Evolutionary conservation across 2,113 vertebrate genomes (phyloP).

Genomic region (Danionella cerebrum): DNA sequence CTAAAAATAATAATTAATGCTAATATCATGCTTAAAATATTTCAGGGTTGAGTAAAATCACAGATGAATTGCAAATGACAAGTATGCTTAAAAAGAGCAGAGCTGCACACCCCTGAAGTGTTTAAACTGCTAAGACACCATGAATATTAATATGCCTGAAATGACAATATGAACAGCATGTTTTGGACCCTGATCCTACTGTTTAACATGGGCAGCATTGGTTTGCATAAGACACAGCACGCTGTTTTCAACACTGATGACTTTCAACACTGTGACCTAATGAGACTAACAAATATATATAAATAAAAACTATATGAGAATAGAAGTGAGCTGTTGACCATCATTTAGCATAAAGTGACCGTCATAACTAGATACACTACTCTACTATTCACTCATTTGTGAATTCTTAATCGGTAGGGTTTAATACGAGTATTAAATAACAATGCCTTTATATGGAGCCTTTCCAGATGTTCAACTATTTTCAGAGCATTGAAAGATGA

Average conservation of each 20-base stretch:
- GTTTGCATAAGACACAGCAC: constrained; percentile 52
- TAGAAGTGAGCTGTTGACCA: not conserved
- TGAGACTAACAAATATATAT: not conserved
- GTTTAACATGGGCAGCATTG: constrained; percentile 46
- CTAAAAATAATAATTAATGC: constrained; percentile 30
- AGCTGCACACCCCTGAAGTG: constrained; percentile 49
- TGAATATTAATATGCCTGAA: constrained; percentile 68
- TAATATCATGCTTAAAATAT: constrained; percentile 39
- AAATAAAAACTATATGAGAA: not conserved
- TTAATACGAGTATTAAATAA: too few species aligned
- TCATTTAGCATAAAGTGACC: too few species aligned
- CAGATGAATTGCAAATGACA: constrained; percentile 46
- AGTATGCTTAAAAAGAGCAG: constrained; percentile 31
- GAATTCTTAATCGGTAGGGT: too few species aligned
- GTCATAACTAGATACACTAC: too few species aligned
- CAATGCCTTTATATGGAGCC: too few species aligned
- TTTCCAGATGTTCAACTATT: too few species aligned
- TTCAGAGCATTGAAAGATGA: too few species aligned
- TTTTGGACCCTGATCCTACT: constrained; percentile 54
- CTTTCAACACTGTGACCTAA: constrained; percentile 20
- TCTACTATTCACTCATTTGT: too few species aligned
- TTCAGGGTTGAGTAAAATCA: constrained; percentile 41
- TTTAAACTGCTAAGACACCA: constrained; percentile 64
- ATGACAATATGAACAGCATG: constrained; percentile 63
- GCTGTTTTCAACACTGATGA: constrained; percentile 13